A percentile compares a stretch with the other conserved stretches of the same genome.
phyloP scores from a whole-genome alignment of 2,797 vertebrate genomes.

The Mus caroli region DNA sequence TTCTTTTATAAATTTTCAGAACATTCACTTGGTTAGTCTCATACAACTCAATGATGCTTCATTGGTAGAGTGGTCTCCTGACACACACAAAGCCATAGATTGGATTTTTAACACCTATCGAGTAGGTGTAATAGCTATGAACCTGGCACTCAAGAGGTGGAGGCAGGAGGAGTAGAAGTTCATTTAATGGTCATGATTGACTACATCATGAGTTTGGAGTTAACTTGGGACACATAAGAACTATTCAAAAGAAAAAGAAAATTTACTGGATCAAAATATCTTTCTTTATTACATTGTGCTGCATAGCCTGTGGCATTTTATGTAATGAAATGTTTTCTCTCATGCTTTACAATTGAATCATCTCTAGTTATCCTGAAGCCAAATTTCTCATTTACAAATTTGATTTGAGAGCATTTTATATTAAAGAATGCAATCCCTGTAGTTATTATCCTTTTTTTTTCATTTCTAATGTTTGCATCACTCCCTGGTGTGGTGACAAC shows the following conservation, averaged over 20 bases:
- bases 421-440: constrained; percentile 2
- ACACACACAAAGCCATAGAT: background rate
- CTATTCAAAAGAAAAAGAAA: background rate
- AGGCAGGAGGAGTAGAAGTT: background rate
- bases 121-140: background rate
- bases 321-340: constrained; percentile 42
- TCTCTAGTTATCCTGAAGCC: constrained; percentile 28
- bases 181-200: background rate
- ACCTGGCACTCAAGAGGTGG: background rate
- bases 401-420: constrained; percentile 8
- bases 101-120: background rate
- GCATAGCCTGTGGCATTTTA: background rate
- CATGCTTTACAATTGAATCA: constrained; percentile 47
- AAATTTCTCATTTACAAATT: constrained; percentile 19
- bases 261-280: constrained; percentile 16
- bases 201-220: background rate
- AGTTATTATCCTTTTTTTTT: background rate
- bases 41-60: background rate
- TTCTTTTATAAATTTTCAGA: background rate
- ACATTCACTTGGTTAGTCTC: background rate
- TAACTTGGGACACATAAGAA: background rate
- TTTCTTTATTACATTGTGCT: background rate
- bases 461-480: background rate
- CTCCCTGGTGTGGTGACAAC: background rate
- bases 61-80: background rate